Base-by-base conservation (phyloP, 2,888 invertebrate species). In the Catocala fraxini region DNA sequence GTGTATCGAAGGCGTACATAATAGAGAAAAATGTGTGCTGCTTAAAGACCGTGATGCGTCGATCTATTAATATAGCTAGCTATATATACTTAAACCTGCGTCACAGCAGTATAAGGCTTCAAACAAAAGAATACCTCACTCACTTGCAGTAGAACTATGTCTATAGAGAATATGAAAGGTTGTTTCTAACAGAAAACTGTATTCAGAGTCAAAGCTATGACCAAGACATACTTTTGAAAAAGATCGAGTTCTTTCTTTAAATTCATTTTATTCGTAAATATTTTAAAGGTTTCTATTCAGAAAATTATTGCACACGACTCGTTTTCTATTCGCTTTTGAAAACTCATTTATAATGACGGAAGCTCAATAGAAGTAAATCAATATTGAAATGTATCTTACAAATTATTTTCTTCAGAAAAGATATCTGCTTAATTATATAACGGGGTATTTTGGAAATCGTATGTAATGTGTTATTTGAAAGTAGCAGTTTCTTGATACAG, bases 71-170 rank as follows among this genome's bases (percentile, higher is more conserved):
- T 49, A 49, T 47, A 13, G 13, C 47, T 25, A 9, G 25, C 2
- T 0, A 3, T n/a, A 47, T 4, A 35, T n/a, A 7, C 13, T 13
- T 11, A 1, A n/a, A 51, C 9, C 4, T 35, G n/a, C 35, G 12
- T 51, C 35, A 51, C 51, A 51, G 7, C 35, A 7, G n/a, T 51
- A 4, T 51, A 51, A 7, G 51, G 51, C 51, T 51, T 51, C 51
- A 35, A 51, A 51, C 51, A 39, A 51, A 35, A 10, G 5, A 13
- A 35, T 35, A 35, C 12, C 12, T 35, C n/a, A 33, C 35, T 35
- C 7, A 6, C 34, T 35, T 35, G 12, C 39, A 51, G 12, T 51
- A 25, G 25, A 25, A 25, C 6, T 13, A 51, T 51, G 39, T 51
- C 12, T 35, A 34, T 25, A 25, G 35, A n/a, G n/a, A 51, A 25